Evolutionary conservation across 35 echinoderm and acorn worm species (phyloP).

Genomic region (Holothuria glaberrima): DNA sequence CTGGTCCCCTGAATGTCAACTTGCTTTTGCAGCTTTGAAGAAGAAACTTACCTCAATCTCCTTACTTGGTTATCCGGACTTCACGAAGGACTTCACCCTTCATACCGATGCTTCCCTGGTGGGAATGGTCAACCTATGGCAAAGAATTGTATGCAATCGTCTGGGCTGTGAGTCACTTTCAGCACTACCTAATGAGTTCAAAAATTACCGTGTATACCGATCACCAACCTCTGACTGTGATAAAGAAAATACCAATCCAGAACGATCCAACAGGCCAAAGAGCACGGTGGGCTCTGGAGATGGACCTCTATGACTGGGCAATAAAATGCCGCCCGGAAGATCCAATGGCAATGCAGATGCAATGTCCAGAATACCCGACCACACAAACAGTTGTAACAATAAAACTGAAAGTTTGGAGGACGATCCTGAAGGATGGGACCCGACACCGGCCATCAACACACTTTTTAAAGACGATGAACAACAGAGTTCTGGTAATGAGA

Average conservation of each 20-base stretch:
- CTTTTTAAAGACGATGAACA: neutral
- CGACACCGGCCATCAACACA: constrained; percentile 4
- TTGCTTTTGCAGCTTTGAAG: constrained; percentile 48
- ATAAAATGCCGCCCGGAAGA: constrained; percentile 45
- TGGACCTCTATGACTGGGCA: constrained; percentile 28
- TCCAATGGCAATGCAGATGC: constrained; percentile 7
- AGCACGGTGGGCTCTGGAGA: constrained; percentile 63
- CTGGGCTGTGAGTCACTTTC: constrained; percentile 69
- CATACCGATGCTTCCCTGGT: constrained; percentile 33
- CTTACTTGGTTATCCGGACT: constrained; percentile 36
- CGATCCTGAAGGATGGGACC: neutral
- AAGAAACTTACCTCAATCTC: constrained; percentile 36
- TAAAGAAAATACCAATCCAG: constrained; percentile 35
- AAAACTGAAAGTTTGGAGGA: neutral
- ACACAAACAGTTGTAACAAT: neutral
- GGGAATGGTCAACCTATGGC: constrained; percentile 36
- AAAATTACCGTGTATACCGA: constrained; percentile 63
- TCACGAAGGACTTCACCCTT: constrained; percentile 21
- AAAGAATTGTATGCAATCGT: constrained; percentile 60
- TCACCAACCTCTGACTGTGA: constrained; percentile 57
- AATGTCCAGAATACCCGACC: too few relatives aligned
- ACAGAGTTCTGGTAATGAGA: neutral
- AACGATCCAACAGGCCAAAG: constrained; percentile 28
- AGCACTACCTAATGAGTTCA: constrained; percentile 55
- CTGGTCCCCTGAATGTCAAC: constrained; percentile 41